These are phyloP conservation scores for Paralvinella palmiformis DNA, from an alignment of 1,140 invertebrate species.

Conservation along the genomic window DNA sequence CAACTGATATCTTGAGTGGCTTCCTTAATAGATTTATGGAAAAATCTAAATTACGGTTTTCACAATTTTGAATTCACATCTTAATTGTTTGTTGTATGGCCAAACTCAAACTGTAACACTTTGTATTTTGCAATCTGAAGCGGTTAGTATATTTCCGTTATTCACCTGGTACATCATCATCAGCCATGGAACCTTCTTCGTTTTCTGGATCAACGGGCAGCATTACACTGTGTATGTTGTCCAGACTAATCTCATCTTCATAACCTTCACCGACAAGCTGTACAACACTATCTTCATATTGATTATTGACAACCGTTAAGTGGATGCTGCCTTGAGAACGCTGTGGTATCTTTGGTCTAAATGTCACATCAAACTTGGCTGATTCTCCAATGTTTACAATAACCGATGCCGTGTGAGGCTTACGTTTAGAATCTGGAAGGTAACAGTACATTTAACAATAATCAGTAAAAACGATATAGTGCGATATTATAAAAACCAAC, in stretches of 20 bases:
- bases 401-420: conserved; percentile 44
- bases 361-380: conserved; percentile 41
- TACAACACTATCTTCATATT: conserved; percentile 49
- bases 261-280: conserved; percentile 50
- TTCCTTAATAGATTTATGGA: too few species aligned
- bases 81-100: too few species aligned
- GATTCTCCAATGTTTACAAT: conserved; percentile 38
- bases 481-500: too few species aligned
- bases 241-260: conserved; percentile 47
- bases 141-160: not conserved
- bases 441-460: too few species aligned
- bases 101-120: too few species aligned
- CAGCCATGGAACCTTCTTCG: conserved; percentile 36
- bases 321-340: conserved; percentile 43
- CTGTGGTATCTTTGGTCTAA: conserved; percentile 32
- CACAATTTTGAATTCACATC: too few species aligned
- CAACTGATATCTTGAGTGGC: too few species aligned
- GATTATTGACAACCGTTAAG: conserved; percentile 46
- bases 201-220: conserved; percentile 24
- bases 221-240: conserved; percentile 38
- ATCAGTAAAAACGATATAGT: too few species aligned
- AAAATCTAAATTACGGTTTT: too few species aligned
- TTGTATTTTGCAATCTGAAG: not conserved
- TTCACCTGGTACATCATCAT: conserved; percentile 42
- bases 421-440: conserved; percentile 20